Evolutionary conservation across 2,888 invertebrate species (phyloP).

Genomic region (Eristalis intricaria): DNA sequence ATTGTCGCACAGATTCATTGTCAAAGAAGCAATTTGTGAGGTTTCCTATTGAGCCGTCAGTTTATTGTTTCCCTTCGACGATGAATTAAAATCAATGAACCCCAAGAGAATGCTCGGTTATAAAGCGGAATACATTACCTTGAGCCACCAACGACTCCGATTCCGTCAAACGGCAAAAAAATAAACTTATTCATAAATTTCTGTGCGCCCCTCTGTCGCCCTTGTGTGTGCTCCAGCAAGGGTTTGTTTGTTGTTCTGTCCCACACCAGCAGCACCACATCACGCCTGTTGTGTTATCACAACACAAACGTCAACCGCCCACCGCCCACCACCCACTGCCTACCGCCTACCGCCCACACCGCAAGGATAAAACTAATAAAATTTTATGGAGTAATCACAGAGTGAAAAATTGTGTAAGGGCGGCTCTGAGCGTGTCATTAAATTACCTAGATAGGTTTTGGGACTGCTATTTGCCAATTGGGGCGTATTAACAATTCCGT

Average conservation of each 20-base stretch:
- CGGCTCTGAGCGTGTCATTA: slow-evolving; percentile 56
- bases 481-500: slow-evolving; percentile 44
- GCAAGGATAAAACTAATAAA: slow-evolving; percentile 51
- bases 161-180: not conserved
- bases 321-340: not conserved
- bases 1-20: not conserved
- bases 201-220: not conserved
- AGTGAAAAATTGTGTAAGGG: slow-evolving; percentile 55
- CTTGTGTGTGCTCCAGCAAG: not conserved
- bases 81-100: slow-evolving; percentile 14
- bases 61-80: slow-evolving; percentile 2
- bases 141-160: not conserved
- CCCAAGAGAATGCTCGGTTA: slow-evolving; percentile 6
- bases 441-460: slow-evolving; percentile 55
- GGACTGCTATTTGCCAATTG: slow-evolving; percentile 18
- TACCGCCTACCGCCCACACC: not conserved
- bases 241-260: not conserved
- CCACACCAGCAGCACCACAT: not conserved
- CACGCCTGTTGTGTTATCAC: slow-evolving; percentile 52
- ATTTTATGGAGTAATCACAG: slow-evolving; percentile 65
- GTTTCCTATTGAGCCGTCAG: not conserved
- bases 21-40: not conserved
- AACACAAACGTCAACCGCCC: slow-evolving; percentile 9
- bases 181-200: slow-evolving; percentile 19
- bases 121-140: slow-evolving; percentile 4